Evolutionary conservation across 1,140 invertebrate genomes (phyloP), one percentile per base, ranked within the genome.

Genomic region (Idris sp.): DNA sequence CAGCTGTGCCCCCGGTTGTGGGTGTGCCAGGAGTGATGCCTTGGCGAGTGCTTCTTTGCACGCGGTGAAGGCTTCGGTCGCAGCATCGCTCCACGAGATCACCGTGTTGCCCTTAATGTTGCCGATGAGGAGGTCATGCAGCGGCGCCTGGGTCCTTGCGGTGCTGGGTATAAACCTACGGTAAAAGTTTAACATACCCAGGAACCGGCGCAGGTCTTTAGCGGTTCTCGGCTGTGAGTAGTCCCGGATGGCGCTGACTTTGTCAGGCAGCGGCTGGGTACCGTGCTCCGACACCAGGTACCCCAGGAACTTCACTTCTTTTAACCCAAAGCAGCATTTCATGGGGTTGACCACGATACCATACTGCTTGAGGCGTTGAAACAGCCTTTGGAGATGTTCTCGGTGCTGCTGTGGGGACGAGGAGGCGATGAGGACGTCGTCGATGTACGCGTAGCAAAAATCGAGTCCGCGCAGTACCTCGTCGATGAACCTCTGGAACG

Each of bases 1-100:
- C n/a, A 38, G 14, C 5, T 11, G 4, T 1, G 46, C 65, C 13
- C 28, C 18, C 2, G 6, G 7, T 16, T 2, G 56, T 4, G 36
- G 46, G 7, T 49, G 59, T 13, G 44, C 10, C 8, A 41, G 10
- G 0, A 41, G 18, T n/a, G 18, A 22, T 2, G 18, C 38, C 3
- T 1, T 3, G 6, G 73, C 74, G 5, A 88, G 48, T 7, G 18
- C 59, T 15, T 65, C 5, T 73, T 89, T 89, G 48, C 81, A 84
- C 10, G 73, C 25, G 6, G 79, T 54, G 54, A 89, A 89, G 0
- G 84, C 81, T 53, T 36, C 1, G 9, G 62, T 19, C 4, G 30
- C 16, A 71, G 78, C 81, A 1, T 30, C 28, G 28, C 4, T 30
- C 28, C 28, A 30, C 2, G 4, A n/a, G 9, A 30, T 30, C 28